Evolutionary conservation across 2,113 vertebrate species (phyloP), one percentile per base, ranked within the genome.

Genomic region (Pao palembangensis): DNA sequence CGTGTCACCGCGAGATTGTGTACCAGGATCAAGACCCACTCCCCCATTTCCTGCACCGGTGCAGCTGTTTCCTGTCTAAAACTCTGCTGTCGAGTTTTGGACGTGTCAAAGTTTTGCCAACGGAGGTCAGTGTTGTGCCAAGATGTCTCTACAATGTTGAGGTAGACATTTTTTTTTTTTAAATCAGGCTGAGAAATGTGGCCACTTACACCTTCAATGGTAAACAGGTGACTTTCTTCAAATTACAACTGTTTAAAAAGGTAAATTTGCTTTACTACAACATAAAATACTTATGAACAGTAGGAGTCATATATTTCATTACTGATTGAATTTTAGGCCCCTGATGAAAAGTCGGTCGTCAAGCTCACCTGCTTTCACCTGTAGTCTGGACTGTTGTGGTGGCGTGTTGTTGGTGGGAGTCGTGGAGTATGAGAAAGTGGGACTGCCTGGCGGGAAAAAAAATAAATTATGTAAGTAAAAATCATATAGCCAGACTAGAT

Each of bases 21-120:
- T 90, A 84, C 83, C 83, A 80, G 75, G 66, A 79, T 73, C 64
- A 44, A 59, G 69, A 82, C 70, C 71, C 64, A 75, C 54, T 74
- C 21, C 78, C 75, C 71, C 52, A 48, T 63, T 90, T 92, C 89
- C 90, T 90, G 60, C 69, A 61, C 69, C 76, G 56, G 71, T 83
- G 87, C 91, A 92, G 89, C 91, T 92, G 89, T 74, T 91, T 91
- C 91, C 91, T 92, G 85, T 87, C 86, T 89, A 83, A 84, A 88
- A 87, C 78, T 82, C 69, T n/a, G 73, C 82, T 85, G 83, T 83
- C 86, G 69, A 76, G 76, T 73, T 78, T 76, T 71, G 61, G 75
- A 75, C 73, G 79, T 46, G 11, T 71, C 44, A 48, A 23, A 52
- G 49, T 67, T 71, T 76, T 65, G 65, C 76, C 65, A 68, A 69